Conservation (phyloP, 1,140 invertebrate species). For the Cryptotermes secundus region DNA sequence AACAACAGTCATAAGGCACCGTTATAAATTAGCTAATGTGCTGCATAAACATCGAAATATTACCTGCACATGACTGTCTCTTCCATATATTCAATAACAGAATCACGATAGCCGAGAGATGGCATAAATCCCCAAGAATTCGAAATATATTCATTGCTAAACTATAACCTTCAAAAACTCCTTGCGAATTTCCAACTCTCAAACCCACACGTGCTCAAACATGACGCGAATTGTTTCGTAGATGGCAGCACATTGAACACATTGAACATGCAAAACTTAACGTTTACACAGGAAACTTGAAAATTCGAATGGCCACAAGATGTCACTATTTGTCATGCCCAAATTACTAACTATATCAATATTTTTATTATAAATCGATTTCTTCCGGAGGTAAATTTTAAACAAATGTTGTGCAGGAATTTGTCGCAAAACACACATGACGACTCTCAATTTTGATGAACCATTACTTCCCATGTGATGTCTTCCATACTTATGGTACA, state of each 20-base stretch:
- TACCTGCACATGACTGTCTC: constrained; percentile 97
- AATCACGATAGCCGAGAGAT: constrained; percentile 93
- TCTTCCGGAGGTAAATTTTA: too few relatives aligned
- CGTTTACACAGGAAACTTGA: background rate
- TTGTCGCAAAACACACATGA: too few relatives aligned
- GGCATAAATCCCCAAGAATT: constrained; percentile 92
- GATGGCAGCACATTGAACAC: constrained; percentile 43
- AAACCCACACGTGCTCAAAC: constrained; percentile 46
- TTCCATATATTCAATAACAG: constrained; percentile 98
- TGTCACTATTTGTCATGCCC: background rate
- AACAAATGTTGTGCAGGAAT: too few relatives aligned
- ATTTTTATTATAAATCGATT: too few relatives aligned
- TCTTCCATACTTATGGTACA: too few relatives aligned
- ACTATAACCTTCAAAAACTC: too few relatives aligned
- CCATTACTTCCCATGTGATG: too few relatives aligned
- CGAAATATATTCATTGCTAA: constrained; percentile 92
- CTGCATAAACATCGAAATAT: constrained; percentile 40
- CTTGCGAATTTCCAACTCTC: too few relatives aligned
- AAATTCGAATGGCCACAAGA: background rate
- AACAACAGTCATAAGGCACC: background rate
- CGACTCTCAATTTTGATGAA: too few relatives aligned
- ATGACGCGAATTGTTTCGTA: constrained; percentile 52
- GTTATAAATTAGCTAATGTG: background rate
- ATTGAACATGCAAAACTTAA: background rate
- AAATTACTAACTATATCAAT: too few relatives aligned